Base-by-base conservation (phyloP, 2,113 vertebrate genomes). In the Neotragus pygmaeus region DNA sequence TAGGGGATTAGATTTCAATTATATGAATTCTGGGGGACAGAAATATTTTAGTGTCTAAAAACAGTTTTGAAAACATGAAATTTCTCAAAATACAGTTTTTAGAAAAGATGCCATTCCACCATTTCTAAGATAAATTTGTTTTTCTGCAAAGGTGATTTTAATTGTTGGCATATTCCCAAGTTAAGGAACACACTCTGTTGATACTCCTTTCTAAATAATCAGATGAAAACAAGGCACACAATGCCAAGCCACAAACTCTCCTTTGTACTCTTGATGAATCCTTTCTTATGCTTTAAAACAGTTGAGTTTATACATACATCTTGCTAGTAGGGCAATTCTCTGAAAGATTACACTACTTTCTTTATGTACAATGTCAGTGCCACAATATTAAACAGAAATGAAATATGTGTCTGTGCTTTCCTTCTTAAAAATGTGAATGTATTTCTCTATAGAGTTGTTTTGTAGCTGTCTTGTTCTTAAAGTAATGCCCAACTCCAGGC, bases 361-460 rank as follows among this genome's bases (percentile, higher is more conserved):
- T 97, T 47, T 98, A 97, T 90, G 97, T 97, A 94, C 95, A 92
- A 57, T 91, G 94, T 96, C 96, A 98, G 11, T 96, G 94, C 96
- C 90, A 95, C 62, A n/a, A 57, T 94, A 98, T 97, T 96, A 98
- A 97, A 80, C 96, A 97, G 97, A 96, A 97, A 97, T 98, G 97
- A 97, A 98, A 97, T 97, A 85, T 92, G 94, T 93, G 90, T 47
- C 97, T 96, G 58, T 95, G 97, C 97, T 98, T 97, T 96, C 78
- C 62, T 95, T 96, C 92, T 80, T 60, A n/a, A 93, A 95, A 85
- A 81, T 21, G 58, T 82, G 88, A 97, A 96, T 97, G 84, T 88
- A 97, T 96, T 98, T 97, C 97, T 97, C 98, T 97, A 95, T 97
- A 98, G 98, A 97, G 98, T 97, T 98, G 97, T 97, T 98, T 98